phyloP scores from a whole-genome alignment of 2,113 vertebrate species.

The Sander lucioperca region DNA sequence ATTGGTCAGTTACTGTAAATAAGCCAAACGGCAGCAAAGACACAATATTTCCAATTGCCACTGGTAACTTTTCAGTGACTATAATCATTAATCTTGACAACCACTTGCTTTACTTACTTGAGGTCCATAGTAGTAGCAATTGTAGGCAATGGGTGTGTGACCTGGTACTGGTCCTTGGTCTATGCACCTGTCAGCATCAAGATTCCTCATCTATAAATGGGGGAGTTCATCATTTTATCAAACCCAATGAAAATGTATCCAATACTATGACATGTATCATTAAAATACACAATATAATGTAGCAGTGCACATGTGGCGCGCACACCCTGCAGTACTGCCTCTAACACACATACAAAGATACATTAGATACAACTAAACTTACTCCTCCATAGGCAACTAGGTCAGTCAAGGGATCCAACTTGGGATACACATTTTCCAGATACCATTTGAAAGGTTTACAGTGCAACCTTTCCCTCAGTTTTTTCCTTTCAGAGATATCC shows the following conservation, averaged over 20 bases:
- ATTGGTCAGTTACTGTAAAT: background rate
- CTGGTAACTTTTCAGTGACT: background rate
- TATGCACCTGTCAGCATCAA: slow-evolving; percentile 62
- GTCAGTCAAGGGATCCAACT: slow-evolving; percentile 78
- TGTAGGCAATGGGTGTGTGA: slow-evolving; percentile 70
- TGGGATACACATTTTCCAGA: slow-evolving; percentile 92
- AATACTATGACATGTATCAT: background rate
- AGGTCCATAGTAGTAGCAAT: slow-evolving; percentile 59
- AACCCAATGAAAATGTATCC: background rate
- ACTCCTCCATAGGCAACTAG: slow-evolving; percentile 76
- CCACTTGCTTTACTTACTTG: slow-evolving; percentile 67
- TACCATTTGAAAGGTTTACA: slow-evolving; percentile 98
- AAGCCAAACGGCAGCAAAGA: background rate
- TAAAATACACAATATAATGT: background rate
- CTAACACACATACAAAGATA: fast-evolving
- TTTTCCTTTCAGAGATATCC: slow-evolving; percentile 90
- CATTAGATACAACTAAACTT: background rate
- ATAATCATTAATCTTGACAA: background rate
- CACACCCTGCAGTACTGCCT: background rate
- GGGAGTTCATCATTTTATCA: background rate
- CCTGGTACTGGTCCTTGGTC: slow-evolving; percentile 81
- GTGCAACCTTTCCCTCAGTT: slow-evolving; percentile 88
- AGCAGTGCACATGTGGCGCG: too few species aligned
- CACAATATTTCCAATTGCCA: background rate
- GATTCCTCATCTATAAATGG: slow-evolving; percentile 61